Evolutionary conservation across 2,113 vertebrate species (phyloP).

Genomic region (Phasianus colchicus): DNA sequence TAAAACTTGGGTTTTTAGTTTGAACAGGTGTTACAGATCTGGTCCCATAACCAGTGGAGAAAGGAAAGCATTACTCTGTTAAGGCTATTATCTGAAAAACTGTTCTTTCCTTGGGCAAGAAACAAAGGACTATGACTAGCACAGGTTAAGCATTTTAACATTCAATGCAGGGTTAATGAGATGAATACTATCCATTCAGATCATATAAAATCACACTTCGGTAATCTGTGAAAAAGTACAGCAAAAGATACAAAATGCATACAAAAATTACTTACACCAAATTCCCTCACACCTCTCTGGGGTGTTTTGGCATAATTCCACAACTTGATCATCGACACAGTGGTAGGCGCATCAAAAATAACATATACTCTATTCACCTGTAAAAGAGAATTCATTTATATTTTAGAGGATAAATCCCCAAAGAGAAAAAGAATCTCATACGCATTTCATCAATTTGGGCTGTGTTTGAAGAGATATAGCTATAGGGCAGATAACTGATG

Average conservation of each 20-base stretch:
- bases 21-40: constrained; percentile 5
- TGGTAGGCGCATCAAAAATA: constrained; percentile 94
- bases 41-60: neutral
- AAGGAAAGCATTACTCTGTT: neutral
- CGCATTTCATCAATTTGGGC: neutral
- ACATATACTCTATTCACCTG: constrained; percentile 97
- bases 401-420: neutral
- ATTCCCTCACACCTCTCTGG: constrained; percentile 95
- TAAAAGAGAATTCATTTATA: constrained; percentile 30
- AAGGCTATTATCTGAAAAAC: neutral
- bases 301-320: constrained; percentile 98
- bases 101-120: neutral
- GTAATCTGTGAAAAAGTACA: constrained; percentile 32
- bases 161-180: constrained; percentile 4
- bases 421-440: neutral
- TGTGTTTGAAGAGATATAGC: neutral
- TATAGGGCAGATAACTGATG: neutral
- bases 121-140: constrained; percentile 37
- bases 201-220: constrained; percentile 35
- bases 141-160: constrained; percentile 15
- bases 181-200: constrained; percentile 16
- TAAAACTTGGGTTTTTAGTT: constrained; percentile 9
- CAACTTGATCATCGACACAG: constrained; percentile 96
- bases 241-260: neutral
- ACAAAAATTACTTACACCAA: constrained; percentile 86